phyloP scores from a whole-genome alignment of 2,113 vertebrate species.

The Antennarius striatus region DNA sequence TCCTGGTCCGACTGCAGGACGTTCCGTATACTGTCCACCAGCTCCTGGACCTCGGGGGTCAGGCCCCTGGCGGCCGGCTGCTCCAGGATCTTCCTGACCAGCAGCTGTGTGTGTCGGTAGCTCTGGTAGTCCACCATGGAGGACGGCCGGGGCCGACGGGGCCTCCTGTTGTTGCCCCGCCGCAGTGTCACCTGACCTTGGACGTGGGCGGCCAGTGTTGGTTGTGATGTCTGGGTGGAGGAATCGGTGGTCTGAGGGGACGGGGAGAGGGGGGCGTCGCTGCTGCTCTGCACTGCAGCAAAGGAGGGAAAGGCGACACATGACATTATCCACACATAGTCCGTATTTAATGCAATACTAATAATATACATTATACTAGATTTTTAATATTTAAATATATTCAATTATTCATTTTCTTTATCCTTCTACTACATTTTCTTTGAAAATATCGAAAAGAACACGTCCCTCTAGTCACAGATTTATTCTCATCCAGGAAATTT shows the following conservation, averaged over 20 bases:
- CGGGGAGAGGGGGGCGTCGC: not conserved
- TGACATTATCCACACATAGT: not conserved
- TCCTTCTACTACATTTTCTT: too few species aligned
- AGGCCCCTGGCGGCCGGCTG: slow-evolving; percentile 79
- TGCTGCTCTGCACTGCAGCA: slow-evolving; percentile 28
- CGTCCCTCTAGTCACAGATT: too few species aligned
- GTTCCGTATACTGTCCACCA: slow-evolving; percentile 84
- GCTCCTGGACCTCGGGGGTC: slow-evolving; percentile 80
- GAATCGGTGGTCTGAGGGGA: slow-evolving; percentile 70
- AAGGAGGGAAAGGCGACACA: not conserved
- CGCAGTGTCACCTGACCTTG: slow-evolving; percentile 70
- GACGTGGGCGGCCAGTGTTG: slow-evolving; percentile 32
- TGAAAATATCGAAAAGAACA: too few species aligned
- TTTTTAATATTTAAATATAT: too few species aligned
- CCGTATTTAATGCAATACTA: too few species aligned
- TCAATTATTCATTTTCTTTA: too few species aligned
- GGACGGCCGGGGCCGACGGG: slow-evolving; percentile 71
- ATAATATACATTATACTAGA: too few species aligned
- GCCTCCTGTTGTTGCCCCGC: slow-evolving; percentile 47
- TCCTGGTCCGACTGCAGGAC: slow-evolving; percentile 87
- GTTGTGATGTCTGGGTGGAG: slow-evolving; percentile 66
- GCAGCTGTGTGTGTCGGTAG: slow-evolving; percentile 83
- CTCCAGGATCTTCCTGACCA: slow-evolving; percentile 82
- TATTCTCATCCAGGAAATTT: too few species aligned
- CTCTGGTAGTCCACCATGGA: slow-evolving; percentile 85